Evolutionary conservation across 2,113 vertebrate species (phyloP).

Genomic region (Neotoma lepida): DNA sequence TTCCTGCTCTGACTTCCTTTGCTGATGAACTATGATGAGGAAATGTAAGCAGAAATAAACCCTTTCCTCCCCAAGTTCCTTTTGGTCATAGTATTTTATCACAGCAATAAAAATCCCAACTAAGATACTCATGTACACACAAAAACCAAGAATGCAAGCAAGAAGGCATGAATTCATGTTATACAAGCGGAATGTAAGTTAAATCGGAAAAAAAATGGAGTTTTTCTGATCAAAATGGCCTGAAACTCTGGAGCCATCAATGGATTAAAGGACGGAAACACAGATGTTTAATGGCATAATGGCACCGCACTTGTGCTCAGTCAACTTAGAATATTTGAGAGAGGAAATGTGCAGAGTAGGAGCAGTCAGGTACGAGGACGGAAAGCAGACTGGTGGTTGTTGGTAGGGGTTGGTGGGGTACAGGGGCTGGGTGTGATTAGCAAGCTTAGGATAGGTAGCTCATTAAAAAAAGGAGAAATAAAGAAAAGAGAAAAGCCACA

Average conservation of each 20-base stretch:
- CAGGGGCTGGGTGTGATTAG: not conserved
- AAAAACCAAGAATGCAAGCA: not conserved
- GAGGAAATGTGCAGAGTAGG: not conserved
- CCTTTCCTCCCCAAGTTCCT: not conserved
- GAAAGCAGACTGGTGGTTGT: not conserved
- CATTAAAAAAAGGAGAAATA: not conserved
- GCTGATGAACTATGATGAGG: not conserved
- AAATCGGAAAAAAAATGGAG: not conserved
- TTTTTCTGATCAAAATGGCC: not conserved
- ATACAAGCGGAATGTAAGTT: not conserved
- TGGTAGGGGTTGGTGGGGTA: not conserved
- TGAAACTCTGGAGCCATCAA: not conserved
- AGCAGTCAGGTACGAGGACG: not conserved
- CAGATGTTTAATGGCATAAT: constrained; percentile 1
- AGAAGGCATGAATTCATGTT: not conserved
- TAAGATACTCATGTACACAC: not conserved
- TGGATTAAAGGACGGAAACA: too few relatives aligned
- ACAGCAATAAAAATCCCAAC: not conserved
- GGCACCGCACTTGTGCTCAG: not conserved
- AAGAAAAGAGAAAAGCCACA: not conserved
- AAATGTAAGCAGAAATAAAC: not conserved
- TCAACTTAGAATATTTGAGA: not conserved
- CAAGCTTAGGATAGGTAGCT: not conserved
- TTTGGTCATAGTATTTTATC: not conserved
- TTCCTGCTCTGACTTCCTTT: not conserved